Percentiles rank a stretch among this genome's conserved stretches.
phyloP scores from a whole-genome alignment of 2,797 vertebrate species.

The Phyllotis vaccarum region DNA sequence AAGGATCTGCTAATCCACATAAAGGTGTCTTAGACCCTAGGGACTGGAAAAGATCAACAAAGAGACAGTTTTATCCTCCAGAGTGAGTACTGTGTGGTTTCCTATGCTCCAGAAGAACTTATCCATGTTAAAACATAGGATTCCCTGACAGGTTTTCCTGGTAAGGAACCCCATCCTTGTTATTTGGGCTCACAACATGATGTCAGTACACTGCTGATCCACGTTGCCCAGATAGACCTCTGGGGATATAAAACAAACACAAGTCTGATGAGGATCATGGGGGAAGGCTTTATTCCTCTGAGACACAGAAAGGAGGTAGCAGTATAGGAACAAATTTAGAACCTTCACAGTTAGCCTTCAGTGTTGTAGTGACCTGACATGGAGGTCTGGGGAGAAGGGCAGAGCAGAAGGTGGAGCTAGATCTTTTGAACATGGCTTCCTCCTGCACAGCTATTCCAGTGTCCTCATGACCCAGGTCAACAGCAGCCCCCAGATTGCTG shows the following conservation, averaged over 20 bases:
- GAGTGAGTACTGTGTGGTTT: neutral
- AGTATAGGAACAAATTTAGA: neutral
- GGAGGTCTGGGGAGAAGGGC: neutral
- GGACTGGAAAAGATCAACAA: neutral
- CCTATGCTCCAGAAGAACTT: neutral
- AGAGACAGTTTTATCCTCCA: neutral
- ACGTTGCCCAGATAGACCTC: neutral
- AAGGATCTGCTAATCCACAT: neutral
- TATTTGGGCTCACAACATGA: neutral
- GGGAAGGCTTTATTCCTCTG: neutral
- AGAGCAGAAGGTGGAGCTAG: too few relatives aligned
- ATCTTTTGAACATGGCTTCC: neutral
- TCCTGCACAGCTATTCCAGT: too few relatives aligned
- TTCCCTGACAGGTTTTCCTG: neutral
- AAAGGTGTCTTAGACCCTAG: neutral
- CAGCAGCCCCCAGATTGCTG: conserved; percentile 67
- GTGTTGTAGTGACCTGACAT: neutral
- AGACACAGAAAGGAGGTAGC: neutral
- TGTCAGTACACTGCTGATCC: neutral
- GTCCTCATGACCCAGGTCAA: neutral
- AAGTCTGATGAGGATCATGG: neutral
- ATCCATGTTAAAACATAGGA: neutral
- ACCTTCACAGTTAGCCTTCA: neutral
- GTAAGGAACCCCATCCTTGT: neutral
- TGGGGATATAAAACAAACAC: neutral